Evolutionary conservation across 2,888 invertebrate genomes (phyloP), one percentile per base, ranked within the genome.

Genomic region (Drosophila buzzatii): DNA sequence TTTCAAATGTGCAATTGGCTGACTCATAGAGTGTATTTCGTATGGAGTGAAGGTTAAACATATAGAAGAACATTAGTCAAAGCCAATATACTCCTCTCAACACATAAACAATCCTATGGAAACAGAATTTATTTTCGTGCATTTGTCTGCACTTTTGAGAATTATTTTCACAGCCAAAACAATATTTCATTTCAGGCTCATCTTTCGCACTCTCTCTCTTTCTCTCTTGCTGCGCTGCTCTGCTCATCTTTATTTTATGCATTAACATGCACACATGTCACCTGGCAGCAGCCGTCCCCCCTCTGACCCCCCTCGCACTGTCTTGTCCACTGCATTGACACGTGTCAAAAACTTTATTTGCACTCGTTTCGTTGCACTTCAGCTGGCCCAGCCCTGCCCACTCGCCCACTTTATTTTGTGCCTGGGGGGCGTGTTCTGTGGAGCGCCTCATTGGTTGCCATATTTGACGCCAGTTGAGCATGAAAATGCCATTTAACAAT

Each of bases 401-500:
- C 35, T 1, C 41, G 14, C 12, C 35, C 56, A 8, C 37, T 49
- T 49, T 66, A 31, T 57, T 57, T 49, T 3, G 14, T 10, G n/a
- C n/a, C 1, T 37, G 35, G 35, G 23, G 35, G 60, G 49, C 64
- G 52, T 66, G 73, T 44, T 42, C 45, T 31, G 16, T 67, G 69
- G 66, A 67, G 55, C 65, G 82, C 65, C 75, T 82, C 79, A 81
- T 81, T 81, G 81, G 73, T 67, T 80, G 81, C 85, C 89, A 89
- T 87, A 85, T 85, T 89, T 85, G 85, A 89, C 90, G 85, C 85
- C 85, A 85, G 88, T 89, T 85, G 73, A 85, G 85, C 90, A 85
- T 88, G 90, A 90, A 85, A 85, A 88, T 90, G 88, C 77, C 88
- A 90, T 85, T 85, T 85, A 87, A 90, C 90, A 90, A 82, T 85